Percentiles rank a stretch among this genome's conserved stretches.
Evolutionary conservation across 2,888 invertebrate genomes (phyloP).

Genomic region (Dicyrtomina minuta): DNA sequence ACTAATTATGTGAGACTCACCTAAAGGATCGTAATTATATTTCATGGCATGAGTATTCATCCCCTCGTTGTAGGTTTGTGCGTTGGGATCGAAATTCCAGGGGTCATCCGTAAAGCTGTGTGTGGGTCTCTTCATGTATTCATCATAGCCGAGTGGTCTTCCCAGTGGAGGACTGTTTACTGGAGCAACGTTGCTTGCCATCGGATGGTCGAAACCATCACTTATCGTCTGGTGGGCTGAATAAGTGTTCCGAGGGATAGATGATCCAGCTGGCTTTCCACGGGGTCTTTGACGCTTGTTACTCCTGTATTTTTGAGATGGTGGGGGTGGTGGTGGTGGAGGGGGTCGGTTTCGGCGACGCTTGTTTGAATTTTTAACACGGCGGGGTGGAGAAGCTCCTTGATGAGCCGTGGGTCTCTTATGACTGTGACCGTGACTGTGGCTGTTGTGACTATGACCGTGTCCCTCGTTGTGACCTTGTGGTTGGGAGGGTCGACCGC

Average conservation of each 20-base stretch:
- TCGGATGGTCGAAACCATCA: slow-evolving; percentile 38
- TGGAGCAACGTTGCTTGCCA: slow-evolving; percentile 46
- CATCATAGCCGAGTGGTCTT: slow-evolving; percentile 49
- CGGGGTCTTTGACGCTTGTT: slow-evolving; percentile 29
- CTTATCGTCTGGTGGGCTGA: background rate
- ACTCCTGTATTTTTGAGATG: slow-evolving; percentile 16
- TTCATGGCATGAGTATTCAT: slow-evolving; percentile 43
- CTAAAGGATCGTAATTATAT: slow-evolving; percentile 53
- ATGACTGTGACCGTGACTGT: background rate
- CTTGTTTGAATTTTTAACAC: slow-evolving; percentile 11
- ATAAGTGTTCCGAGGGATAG: slow-evolving; percentile 12
- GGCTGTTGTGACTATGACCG: background rate
- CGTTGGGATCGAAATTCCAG: slow-evolving; percentile 53
- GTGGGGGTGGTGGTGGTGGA: slow-evolving; percentile 23
- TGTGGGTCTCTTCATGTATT: slow-evolving; percentile 51
- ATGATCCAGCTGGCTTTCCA: background rate
- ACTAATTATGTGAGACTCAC: slow-evolving; percentile 24
- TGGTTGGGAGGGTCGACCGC: slow-evolving; percentile 20
- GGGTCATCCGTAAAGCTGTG: slow-evolving; percentile 52
- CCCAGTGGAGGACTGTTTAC: slow-evolving; percentile 50
- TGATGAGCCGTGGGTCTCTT: background rate
- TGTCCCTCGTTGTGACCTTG: background rate
- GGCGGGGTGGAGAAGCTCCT: slow-evolving; percentile 12
- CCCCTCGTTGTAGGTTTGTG: slow-evolving; percentile 38
- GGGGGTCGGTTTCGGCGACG: slow-evolving; percentile 17